A percentile compares a stretch with the other conserved stretches of the same genome.
These are phyloP conservation scores for cat (Felis catus) DNA, from an alignment of 2,113 vertebrate genomes.

Conservation along the genomic window DNA sequence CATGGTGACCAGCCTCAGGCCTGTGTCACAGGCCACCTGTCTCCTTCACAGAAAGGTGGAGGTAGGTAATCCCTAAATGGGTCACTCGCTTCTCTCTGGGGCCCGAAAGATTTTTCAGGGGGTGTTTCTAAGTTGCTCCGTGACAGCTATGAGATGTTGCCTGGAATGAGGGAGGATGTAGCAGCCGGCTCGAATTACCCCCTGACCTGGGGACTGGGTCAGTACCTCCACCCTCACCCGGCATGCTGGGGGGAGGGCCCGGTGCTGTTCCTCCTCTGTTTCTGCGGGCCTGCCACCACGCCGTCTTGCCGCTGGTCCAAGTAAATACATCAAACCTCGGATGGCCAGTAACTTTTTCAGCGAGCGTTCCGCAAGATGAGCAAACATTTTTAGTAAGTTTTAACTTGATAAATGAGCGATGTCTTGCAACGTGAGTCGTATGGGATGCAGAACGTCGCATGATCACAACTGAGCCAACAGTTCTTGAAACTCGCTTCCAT, in stretches of 20 bases:
- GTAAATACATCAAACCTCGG: background rate
- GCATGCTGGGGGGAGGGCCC: rapidly evolving
- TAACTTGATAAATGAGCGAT: too few species aligned
- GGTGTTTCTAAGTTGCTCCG: background rate
- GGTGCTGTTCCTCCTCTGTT: background rate
- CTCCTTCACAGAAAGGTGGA: background rate
- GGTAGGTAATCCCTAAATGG: background rate
- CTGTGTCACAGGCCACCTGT: background rate
- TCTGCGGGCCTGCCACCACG: background rate
- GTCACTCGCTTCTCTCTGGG: background rate
- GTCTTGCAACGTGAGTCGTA: too few species aligned
- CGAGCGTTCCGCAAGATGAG: too few species aligned
- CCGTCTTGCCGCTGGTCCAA: rapidly evolving
- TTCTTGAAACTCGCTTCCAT: too few species aligned
- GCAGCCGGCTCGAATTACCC: background rate
- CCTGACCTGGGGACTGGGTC: background rate
- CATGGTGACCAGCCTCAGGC: background rate
- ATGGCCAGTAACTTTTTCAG: too few species aligned
- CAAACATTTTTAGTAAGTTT: too few species aligned
- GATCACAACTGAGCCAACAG: too few species aligned
- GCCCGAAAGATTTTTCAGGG: background rate
- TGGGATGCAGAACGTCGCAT: too few species aligned
- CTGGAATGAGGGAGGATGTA: background rate
- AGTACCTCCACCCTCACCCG: rapidly evolving
- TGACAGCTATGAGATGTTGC: background rate